Base-by-base conservation (phyloP, 2,113 vertebrate genomes). In the Rhabdornis inornatus region DNA sequence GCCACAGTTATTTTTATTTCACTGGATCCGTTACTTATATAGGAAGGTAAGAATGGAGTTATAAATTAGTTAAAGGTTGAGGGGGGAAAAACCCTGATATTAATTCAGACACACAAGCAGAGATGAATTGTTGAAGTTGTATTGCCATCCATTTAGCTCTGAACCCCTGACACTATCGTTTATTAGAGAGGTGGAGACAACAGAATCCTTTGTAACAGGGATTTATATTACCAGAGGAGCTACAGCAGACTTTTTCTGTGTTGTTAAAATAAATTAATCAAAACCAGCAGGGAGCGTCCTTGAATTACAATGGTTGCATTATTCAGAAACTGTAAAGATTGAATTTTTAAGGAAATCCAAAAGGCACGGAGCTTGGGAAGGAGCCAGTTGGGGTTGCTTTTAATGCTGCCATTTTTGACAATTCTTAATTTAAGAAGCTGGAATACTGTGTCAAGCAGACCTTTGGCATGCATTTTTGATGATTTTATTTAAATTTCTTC, bases 261-360 rank as follows among this genome's bases (percentile, higher is more conserved):
- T 86, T 95, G 90, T 95, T 94, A 91, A 95, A 94, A 87, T 86
- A 95, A 95, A 97, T 93, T 90, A 96, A 96, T 96, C 95, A 90
- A 92, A 95, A 85, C 66, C 93, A 93, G 87, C 82, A 92, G 90
- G 82, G 50, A 72, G 66, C 13, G 6, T 95, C 90, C 70, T 74
- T 69, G 93, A 63, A 88, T 86, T 94, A 96, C 94, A 97, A 92
- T 90, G 71, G 85, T 59, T 66, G 33, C 78, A 83, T 95, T 97
- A 94, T 95, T 94, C 90, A 90, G 85, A 83, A 94, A 70, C 70
- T 88, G 84, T 91, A 77, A 95, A 92, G 87, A 72, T 1, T 59
- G 82, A 91, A 70, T 93, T 94, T 93, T 91, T 83, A 92, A 96
- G 92, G 90, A 94, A 96, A 90, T 90, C 50, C 47, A 83, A 85